Evolutionary conservation across 2,888 invertebrate species (phyloP), one percentile per base, ranked within the genome.

Genomic region (Sarcophaga variegata): DNA sequence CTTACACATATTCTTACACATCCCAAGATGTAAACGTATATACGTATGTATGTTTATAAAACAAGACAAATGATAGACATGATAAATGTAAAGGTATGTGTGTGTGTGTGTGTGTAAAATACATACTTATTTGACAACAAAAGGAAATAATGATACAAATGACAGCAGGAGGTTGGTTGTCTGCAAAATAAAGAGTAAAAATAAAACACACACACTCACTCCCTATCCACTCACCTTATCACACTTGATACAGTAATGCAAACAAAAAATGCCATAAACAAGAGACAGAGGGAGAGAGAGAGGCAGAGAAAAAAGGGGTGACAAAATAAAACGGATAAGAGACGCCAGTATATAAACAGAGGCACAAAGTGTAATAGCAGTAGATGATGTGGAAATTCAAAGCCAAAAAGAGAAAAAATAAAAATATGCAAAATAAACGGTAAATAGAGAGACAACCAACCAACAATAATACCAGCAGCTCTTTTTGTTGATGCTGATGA

Each of bases 121-220:
- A 14, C 67, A 54, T 66, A 81, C 47, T 80, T 62, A n/a, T 84
- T 72, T 81, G 79, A 84, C 75, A 87, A 87, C 84, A 84, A 84
- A 76, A 76, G 84, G 67, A 87, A 82, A 84, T 79, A 87, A 79
- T 84, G 81, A 84, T 76, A 84, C 78, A 81, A 87, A 78, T 84
- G 81, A 79, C 81, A 84, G 81, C 76, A 87, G 84, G 62, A 87
- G 83, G 74, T 76, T 82, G 79, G 78, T 59, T 87, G 79, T 66
- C 80, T 59, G 45, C 78, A 75, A 75, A 76, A 75, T 71, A 80
- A 67, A 72, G 69, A 81, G 59, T 71, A 81, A 66, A 69, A 86
- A 25, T 54, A 60, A 45, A 71, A 63, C 67, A 60, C 54, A 72
- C 25, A 49, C 17, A 75, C 63, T 54, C 54, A 12, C n/a, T 8